A percentile compares a stretch with the other conserved stretches of the same genome.
Evolutionary conservation across 2,888 invertebrate species (phyloP).

Genomic region (Yponomeuta sedellus): DNA sequence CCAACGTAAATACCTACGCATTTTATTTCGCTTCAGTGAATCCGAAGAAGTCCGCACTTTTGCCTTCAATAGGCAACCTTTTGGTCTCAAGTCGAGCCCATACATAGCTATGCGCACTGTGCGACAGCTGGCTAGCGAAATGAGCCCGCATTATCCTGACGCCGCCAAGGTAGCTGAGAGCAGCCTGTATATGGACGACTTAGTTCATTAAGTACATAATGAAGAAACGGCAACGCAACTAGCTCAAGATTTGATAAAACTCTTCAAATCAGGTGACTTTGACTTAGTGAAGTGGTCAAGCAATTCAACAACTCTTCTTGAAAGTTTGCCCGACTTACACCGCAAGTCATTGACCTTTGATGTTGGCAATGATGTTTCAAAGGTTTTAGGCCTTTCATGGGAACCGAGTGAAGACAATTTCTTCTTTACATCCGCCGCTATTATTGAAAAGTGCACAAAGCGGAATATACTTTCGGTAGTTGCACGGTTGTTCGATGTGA

Average conservation of each 20-base stretch:
- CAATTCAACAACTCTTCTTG: not conserved
- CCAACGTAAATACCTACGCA: constrained; percentile 4
- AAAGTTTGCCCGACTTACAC: not conserved
- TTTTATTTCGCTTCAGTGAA: not conserved
- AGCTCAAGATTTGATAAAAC: not conserved
- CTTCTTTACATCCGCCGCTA: not conserved
- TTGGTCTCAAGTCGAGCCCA: constrained; percentile 1
- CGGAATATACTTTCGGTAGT: not conserved
- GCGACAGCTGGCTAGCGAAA: not conserved
- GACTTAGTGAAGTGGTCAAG: not conserved
- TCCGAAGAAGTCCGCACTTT: not conserved
- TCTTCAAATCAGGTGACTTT: not conserved
- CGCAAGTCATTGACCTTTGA: not conserved
- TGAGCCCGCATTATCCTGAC: not conserved
- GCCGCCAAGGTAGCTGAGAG: not conserved
- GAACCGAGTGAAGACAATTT: not conserved
- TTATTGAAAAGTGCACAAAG: not conserved
- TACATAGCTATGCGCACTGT: not conserved
- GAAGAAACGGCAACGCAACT: not conserved
- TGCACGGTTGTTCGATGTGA: not conserved
- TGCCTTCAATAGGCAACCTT: not conserved
- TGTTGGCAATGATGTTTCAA: not conserved
- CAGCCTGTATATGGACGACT: not conserved
- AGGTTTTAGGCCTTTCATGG: not conserved
- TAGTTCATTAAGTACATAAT: not conserved